These are phyloP conservation scores for Megalops atlanticus DNA, from an alignment of 2,113 vertebrate species.

Conservation along the genomic window DNA sequence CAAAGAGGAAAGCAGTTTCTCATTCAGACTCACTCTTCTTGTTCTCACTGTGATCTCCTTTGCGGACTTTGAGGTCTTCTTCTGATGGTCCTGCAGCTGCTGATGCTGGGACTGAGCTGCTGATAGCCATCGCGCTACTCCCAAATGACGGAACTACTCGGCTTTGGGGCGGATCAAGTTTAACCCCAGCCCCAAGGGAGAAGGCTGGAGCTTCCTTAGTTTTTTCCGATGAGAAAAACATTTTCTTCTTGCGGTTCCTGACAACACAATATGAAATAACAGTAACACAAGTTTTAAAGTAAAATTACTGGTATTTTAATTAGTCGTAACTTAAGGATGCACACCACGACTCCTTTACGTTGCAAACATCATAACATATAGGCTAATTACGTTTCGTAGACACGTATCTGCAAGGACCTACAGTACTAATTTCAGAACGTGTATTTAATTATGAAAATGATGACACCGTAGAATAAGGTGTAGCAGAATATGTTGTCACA, in stretches of 20 bases:
- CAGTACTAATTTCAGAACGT: neutral
- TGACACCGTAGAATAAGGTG: neutral
- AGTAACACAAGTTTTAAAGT: neutral
- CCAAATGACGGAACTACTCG: no score
- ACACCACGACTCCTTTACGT: no score
- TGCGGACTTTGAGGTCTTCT: neutral
- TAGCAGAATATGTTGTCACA: neutral
- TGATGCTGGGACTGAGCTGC: neutral
- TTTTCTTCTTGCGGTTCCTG: neutral
- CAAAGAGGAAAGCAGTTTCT: neutral
- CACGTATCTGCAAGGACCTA: neutral
- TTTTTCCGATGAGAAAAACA: no score
- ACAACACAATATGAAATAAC: neutral
- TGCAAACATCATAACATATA: no score
- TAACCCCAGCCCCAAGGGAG: no score
- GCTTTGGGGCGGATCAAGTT: no score
- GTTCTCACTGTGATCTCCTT: neutral
- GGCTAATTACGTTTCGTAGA: no score
- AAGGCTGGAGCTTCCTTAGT: no score
- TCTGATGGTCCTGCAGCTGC: neutral
- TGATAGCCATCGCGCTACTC: no score
- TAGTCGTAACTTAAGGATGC: no score
- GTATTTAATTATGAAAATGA: neutral
- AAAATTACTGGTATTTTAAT: no score
- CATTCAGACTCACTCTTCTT: neutral